Evolutionary conservation across 2,797 vertebrate genomes (phyloP), one percentile per base, ranked within the genome.

Genomic region (Ctenochaetus hawaiiensis): DNA sequence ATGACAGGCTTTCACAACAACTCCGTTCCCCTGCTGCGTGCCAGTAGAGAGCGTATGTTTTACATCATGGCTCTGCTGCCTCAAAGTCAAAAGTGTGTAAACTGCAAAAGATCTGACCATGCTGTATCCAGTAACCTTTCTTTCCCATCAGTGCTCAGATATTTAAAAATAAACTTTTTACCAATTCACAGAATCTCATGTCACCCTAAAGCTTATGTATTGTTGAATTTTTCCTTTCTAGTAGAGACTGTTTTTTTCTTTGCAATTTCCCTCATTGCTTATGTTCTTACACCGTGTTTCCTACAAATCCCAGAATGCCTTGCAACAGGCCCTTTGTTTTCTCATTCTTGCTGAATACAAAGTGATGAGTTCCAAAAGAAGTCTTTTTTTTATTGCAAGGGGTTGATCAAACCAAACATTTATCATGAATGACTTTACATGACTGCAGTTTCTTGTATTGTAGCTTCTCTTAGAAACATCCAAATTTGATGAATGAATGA

Each of bases 1-100:
- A 87, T 91, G 88, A 90, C 84, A 89, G 83, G 61, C 86, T 84
- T 78, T 88, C 80, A 89, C 82, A 89, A 86, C 90, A 91, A 81
- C 86, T 85, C 86, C 77, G 83, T 68, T 82, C 77, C 82, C 82
- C 58, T 52, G 80, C 82, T 79, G 80, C 51, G 67, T 81, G 84
- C 84, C 87, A 86, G 76, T 0, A 22, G 75, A 73, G 72, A 83
- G 69, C 69, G 75, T 86, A 83, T 91, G 89, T 89, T 93, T 90
- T 73, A 84, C 83, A 89, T 91, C 87, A 89, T 52, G 77, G 30
- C 82, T 64, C 78, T 51, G 78, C 81, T 65, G 63, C 68, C 34
- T 82, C 6, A 1, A 41, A 75, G 76, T 65, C 12, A 75, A 68
- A 78, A 69, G 64, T 34, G 59, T 72, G 52, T 72, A 43, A 45